Evolutionary conservation across 2,797 vertebrate species (phyloP), one percentile per base, ranked within the genome.

Genomic region (Philypnodon macrostomus): DNA sequence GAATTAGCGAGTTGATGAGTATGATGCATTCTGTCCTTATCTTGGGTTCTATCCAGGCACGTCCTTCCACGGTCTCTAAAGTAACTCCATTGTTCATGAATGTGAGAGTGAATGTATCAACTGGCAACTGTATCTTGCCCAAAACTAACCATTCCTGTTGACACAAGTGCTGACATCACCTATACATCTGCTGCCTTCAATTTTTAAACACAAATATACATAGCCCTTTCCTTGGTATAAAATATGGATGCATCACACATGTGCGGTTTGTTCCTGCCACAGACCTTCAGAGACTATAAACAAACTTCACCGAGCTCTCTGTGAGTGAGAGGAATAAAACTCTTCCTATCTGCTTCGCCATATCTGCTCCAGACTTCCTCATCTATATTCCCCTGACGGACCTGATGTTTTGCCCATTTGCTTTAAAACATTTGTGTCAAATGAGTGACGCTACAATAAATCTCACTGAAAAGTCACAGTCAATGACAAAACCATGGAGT

Each of bases 361-460:
- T 30, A 24, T 72, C 45, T 44, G 51, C 51, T 38, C 34, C 62
- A 35, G 42, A 17, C 67, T 37, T 32, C 47, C 64, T 75, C 68
- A 71, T 85, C 50, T 71, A 48, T 63, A 74, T 77, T 78, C 75
- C n/a, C n/a, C 66, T 55, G 42, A 63, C 67, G 51, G 69, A 51
- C 45, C 47, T 41, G 48, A 73, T 73, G 68, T 80, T 83, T 76
- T 31, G 27, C 52, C 68, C 73, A 79, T 81, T 80, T 80, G 68
- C 71, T 26, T 75, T 80, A 56, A 73, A 82, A 53, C 58, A 63
- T 79, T 82, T 81, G 68, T 80, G 79, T 79, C 79, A 82, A 68
- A 78, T 57, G 49, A 82, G 69, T 61, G 61, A 64, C 42, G 16
- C 38, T 37, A 54, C 63, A 79, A 87, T 87, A 72, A 81, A 80